Evolutionary conservation across 2,888 invertebrate genomes (phyloP).

Genomic region (Chirona hameri): DNA sequence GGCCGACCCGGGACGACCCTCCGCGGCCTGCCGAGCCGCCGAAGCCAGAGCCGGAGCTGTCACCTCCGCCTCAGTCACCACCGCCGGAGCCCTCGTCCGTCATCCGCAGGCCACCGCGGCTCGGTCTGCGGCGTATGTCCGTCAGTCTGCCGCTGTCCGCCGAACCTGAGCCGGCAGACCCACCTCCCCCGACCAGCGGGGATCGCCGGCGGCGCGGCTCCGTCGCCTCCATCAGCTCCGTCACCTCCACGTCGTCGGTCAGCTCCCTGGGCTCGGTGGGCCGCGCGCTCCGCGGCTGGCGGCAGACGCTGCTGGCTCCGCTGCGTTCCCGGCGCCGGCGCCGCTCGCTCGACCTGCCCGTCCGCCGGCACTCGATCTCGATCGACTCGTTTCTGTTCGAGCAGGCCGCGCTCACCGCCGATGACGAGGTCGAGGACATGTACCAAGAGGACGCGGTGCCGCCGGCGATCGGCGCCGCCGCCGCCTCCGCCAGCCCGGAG

Average conservation of each 20-base stretch:
- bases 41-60: not conserved
- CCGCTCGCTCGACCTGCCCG: not conserved
- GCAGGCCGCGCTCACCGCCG: not conserved
- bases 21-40: not conserved
- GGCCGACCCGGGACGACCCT: too few relatives aligned
- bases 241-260: too few relatives aligned
- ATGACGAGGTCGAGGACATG: constrained; percentile 22
- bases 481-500: not conserved
- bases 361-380: not conserved
- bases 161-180: not conserved
- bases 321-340: not conserved
- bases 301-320: not conserved
- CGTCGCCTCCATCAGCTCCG: not conserved
- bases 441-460: not conserved
- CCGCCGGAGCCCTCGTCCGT: not conserved
- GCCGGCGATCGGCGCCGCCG: not conserved
- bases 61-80: not conserved
- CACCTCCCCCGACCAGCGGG: not conserved
- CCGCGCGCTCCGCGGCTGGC: not conserved
- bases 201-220: not conserved
- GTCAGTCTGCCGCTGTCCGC: not conserved
- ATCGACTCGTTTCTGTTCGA: not conserved
- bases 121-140: not conserved
- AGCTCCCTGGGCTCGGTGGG: too few relatives aligned
- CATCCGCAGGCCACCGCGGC: not conserved